A percentile compares a stretch with the other conserved stretches of the same genome.
Conservation (phyloP, 1,140 invertebrate genomes). For the Cotesia typhae region DNA sequence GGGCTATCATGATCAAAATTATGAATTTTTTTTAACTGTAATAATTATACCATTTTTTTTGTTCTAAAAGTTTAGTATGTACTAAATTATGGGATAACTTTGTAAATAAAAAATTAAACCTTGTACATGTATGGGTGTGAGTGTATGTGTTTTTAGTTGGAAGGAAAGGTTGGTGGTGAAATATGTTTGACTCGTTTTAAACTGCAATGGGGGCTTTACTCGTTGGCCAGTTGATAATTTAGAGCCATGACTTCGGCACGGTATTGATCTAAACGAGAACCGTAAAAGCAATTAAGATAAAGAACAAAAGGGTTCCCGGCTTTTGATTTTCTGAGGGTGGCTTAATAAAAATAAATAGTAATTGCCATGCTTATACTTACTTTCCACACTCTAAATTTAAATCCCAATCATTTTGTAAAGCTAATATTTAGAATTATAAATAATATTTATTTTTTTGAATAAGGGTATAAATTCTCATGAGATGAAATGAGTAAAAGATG, state of each 20-base stretch:
- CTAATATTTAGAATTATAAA: no score
- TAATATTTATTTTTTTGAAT: no score
- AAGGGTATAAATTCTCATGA: background rate
- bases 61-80: background rate
- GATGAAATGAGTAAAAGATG: constrained; percentile 8
- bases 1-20: background rate
- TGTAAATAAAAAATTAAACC: background rate
- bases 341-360: constrained; percentile 31
- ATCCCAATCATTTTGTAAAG: background rate
- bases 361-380: no score
- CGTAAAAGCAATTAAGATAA: constrained; percentile 65
- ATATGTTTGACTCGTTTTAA: constrained; percentile 13
- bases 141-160: background rate
- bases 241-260: constrained; percentile 43
- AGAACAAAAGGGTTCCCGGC: constrained; percentile 63
- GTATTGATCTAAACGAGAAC: constrained; percentile 63
- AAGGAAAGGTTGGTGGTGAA: background rate
- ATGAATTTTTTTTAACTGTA: background rate
- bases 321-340: constrained; percentile 47
- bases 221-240: constrained; percentile 50
- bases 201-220: constrained; percentile 5
- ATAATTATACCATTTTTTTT: background rate
- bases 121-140: background rate
- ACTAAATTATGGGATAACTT: background rate
- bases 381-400: background rate